These are phyloP conservation scores for Xenopus petersii DNA, from an alignment of 2,797 vertebrate genomes.

Conservation along the genomic window DNA sequence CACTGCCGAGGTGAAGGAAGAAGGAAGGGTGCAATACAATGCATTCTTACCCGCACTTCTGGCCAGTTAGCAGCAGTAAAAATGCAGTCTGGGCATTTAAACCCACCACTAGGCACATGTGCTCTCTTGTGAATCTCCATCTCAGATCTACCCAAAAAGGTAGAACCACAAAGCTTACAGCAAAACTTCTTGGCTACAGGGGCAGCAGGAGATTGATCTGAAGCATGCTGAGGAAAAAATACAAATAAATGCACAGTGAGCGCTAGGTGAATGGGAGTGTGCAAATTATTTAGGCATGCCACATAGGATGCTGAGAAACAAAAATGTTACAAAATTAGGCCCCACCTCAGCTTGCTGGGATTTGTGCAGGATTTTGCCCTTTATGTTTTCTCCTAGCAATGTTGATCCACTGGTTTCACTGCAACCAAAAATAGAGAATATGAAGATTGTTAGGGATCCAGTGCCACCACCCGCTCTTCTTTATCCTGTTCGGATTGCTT, in stretches of 20 bases:
- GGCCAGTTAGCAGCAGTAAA: constrained; percentile 87
- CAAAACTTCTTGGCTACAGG: constrained; percentile 86
- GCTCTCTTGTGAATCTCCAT: constrained; percentile 99
- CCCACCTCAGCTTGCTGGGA: constrained; percentile 25
- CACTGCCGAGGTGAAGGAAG: too few relatives aligned
- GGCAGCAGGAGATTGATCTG: constrained; percentile 40
- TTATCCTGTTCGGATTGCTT: too few relatives aligned
- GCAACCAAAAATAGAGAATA: background rate
- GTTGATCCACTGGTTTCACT: constrained; percentile 23
- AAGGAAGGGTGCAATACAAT: too few relatives aligned
- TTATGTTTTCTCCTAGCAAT: constrained; percentile 11
- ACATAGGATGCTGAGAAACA: too few relatives aligned
- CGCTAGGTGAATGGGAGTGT: too few relatives aligned
- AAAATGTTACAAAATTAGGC: background rate
- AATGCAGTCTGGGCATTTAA: constrained; percentile 92
- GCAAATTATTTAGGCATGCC: too few relatives aligned
- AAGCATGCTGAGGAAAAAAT: constrained; percentile 37
- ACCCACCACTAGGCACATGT: constrained; percentile 81
- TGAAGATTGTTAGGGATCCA: too few relatives aligned
- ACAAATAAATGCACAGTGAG: background rate
- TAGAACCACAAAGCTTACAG: constrained; percentile 90
- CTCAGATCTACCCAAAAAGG: constrained; percentile 89
- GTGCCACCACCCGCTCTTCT: too few relatives aligned
- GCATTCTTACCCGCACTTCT: constrained; percentile 79
- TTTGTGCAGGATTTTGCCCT: constrained; percentile 26